These are phyloP conservation scores for Nymphalis urticae DNA, from an alignment of 2,888 invertebrate species.

Conservation along the genomic window DNA sequence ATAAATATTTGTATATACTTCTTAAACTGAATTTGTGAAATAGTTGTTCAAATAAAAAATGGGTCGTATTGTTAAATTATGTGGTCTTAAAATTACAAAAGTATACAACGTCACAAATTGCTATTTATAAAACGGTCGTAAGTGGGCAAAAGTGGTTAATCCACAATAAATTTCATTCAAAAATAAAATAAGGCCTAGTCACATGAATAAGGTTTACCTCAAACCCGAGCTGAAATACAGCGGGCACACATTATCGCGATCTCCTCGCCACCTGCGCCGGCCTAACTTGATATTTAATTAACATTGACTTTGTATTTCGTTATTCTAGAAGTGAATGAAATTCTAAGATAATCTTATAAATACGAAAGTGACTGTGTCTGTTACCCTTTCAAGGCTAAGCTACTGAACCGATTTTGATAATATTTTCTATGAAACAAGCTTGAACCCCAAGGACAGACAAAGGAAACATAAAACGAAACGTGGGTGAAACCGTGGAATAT, in stretches of 20 bases:
- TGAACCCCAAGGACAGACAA: too few relatives aligned
- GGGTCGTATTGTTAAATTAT: neutral
- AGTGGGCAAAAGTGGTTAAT: slow-evolving; percentile 31
- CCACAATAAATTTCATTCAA: slow-evolving; percentile 33
- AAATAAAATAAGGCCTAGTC: slow-evolving; percentile 38
- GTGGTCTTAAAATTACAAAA: slow-evolving; percentile 1
- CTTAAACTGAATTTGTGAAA: too few relatives aligned
- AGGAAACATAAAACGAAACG: too few relatives aligned
- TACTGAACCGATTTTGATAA: too few relatives aligned
- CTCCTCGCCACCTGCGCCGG: slow-evolving; percentile 64
- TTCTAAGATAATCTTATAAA: too few relatives aligned
- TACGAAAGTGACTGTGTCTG: too few relatives aligned
- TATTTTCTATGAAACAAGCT: too few relatives aligned
- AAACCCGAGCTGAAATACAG: slow-evolving; percentile 60
- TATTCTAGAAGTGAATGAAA: slow-evolving; percentile 51
- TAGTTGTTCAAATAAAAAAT: too few relatives aligned
- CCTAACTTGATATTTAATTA: slow-evolving; percentile 71
- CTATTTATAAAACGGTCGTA: slow-evolving; percentile 14
- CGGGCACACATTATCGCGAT: slow-evolving; percentile 64
- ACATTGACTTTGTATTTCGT: slow-evolving; percentile 42
- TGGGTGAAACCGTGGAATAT: too few relatives aligned
- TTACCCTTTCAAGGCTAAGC: too few relatives aligned
- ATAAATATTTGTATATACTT: too few relatives aligned
- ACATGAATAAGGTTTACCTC: slow-evolving; percentile 69
- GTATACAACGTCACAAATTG: slow-evolving; percentile 1